These are phyloP conservation scores for Craniophora ligustri DNA, from an alignment of 2,888 invertebrate species.

Conservation along the genomic window DNA sequence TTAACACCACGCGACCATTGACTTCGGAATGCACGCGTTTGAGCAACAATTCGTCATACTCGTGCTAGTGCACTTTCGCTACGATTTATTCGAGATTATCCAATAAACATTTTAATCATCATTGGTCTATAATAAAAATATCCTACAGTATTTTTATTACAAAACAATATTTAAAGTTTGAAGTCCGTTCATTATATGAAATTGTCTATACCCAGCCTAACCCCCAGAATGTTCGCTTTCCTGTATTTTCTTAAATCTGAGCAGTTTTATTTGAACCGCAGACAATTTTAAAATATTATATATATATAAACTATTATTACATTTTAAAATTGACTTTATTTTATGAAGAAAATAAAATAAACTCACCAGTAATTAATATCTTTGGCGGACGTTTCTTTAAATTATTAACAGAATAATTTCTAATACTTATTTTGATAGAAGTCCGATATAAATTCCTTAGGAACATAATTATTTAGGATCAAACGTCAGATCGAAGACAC, in stretches of 20 bases:
- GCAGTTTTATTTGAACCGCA: not conserved
- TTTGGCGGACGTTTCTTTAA: slow-evolving; percentile 77
- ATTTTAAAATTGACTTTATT: slow-evolving; percentile 20
- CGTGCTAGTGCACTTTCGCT: slow-evolving; percentile 31
- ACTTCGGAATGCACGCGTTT: slow-evolving; percentile 29
- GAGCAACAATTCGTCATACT: slow-evolving; percentile 28
- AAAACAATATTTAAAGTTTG: too few species aligned
- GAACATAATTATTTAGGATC: slow-evolving; percentile 63
- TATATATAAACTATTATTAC: too few species aligned
- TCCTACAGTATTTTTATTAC: not conserved
- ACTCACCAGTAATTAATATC: slow-evolving; percentile 89
- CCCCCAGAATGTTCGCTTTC: too few species aligned
- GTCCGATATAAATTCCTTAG: slow-evolving; percentile 69
- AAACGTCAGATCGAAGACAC: slow-evolving; percentile 57
- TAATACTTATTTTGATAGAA: slow-evolving; percentile 63
- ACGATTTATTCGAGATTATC: slow-evolving; percentile 15
- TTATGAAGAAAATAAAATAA: slow-evolving; percentile 33
- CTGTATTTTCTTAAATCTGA: not conserved
- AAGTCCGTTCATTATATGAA: not conserved
- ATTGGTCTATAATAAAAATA: too few species aligned
- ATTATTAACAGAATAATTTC: slow-evolving; percentile 69
- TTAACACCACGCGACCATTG: slow-evolving; percentile 1
- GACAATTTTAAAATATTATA: too few species aligned
- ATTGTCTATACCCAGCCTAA: too few species aligned
- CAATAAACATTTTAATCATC: too few species aligned